These are phyloP conservation scores for Cherax destructor DNA, from an alignment of 1,140 invertebrate species.

Conservation along the genomic window DNA sequence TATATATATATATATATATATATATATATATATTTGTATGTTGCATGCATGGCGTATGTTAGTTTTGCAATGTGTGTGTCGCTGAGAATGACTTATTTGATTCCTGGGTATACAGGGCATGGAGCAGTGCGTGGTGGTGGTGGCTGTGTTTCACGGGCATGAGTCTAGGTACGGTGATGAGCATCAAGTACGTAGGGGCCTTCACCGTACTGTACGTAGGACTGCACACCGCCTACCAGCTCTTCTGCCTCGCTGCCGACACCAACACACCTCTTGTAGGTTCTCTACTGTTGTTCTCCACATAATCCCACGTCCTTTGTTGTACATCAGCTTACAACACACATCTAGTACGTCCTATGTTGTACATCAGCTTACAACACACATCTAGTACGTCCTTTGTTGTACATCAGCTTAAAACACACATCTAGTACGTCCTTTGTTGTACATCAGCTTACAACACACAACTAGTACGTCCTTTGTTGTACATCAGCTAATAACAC, in stretches of 20 bases:
- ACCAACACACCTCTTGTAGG: conserved; percentile 43
- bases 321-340: neutral
- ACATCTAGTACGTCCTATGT: too few relatives aligned
- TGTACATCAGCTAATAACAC: neutral
- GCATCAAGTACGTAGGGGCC: conserved; percentile 68
- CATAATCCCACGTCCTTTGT: too few relatives aligned
- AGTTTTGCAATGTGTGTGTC: too few relatives aligned
- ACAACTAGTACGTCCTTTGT: too few relatives aligned
- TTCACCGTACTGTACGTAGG: conserved; percentile 66
- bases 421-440: too few relatives aligned
- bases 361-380: neutral
- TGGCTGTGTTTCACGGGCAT: conserved; percentile 54
- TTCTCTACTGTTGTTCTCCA: neutral
- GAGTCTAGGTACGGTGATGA: conserved; percentile 56
- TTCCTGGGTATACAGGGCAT: conserved; percentile 25
- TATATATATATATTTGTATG: too few relatives aligned
- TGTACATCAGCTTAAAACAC: neutral
- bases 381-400: too few relatives aligned
- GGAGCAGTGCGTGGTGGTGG: conserved; percentile 57
- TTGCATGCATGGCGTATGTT: too few relatives aligned
- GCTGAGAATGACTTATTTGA: too few relatives aligned
- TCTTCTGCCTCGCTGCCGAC: conserved; percentile 38
- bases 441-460: too few relatives aligned
- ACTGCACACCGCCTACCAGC: conserved; percentile 64
- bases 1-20: too few relatives aligned